Conservation (phyloP, 2,888 invertebrate genomes). For the Acronicta leporina region DNA sequence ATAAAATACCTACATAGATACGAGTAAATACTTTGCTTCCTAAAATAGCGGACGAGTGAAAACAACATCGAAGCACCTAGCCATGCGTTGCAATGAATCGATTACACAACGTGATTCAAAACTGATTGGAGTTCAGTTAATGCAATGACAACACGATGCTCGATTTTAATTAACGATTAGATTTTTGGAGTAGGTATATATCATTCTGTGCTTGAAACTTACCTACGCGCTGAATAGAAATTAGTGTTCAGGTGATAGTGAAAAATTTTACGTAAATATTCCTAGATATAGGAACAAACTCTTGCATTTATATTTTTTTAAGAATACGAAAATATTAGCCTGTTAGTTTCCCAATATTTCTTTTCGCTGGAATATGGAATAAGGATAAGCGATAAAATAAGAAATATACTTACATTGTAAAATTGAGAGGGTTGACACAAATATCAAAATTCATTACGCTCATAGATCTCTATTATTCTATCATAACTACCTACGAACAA, state of each 20-base stretch:
- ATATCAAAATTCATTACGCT: slow-evolving; percentile 36
- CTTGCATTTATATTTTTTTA: too few relatives aligned
- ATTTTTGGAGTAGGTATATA: slow-evolving; percentile 7
- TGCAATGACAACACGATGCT: slow-evolving; percentile 49
- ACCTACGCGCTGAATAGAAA: neutral
- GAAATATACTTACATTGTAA: slow-evolving; percentile 6
- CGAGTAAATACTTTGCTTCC: too few relatives aligned
- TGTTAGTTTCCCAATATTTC: too few relatives aligned
- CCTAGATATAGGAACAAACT: too few relatives aligned
- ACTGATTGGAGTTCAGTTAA: slow-evolving; percentile 63
- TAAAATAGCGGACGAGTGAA: neutral
- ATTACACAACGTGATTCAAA: slow-evolving; percentile 65
- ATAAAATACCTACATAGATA: neutral
- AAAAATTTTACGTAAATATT: too few relatives aligned
- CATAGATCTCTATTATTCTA: slow-evolving; percentile 46
- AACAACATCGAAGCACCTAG: neutral
- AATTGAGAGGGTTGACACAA: slow-evolving; percentile 18
- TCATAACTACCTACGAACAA: slow-evolving; percentile 2
- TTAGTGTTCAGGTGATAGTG: neutral
- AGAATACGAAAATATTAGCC: too few relatives aligned
- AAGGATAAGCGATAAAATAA: neutral
- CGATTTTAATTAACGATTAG: slow-evolving; percentile 26
- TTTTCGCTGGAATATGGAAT: too few relatives aligned
- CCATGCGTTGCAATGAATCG: slow-evolving; percentile 48
- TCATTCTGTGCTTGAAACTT: neutral